These are phyloP conservation scores for Sipunculus nudus DNA, from an alignment of 2,888 invertebrate species.

Conservation along the genomic window DNA sequence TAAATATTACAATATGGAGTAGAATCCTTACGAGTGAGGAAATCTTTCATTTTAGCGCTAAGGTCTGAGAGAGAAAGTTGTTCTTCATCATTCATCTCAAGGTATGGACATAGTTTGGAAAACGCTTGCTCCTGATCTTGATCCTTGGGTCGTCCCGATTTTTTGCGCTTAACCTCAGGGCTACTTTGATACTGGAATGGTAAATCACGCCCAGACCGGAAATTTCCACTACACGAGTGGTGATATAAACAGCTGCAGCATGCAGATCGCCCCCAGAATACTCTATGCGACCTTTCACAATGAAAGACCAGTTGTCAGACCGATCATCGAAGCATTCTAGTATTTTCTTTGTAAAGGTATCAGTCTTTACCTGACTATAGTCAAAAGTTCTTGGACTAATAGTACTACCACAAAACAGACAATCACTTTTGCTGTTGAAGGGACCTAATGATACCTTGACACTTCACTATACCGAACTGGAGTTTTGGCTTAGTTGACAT, in stretches of 20 bases:
- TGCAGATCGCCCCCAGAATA: slow-evolving; percentile 4
- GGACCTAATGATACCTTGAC: too few species aligned
- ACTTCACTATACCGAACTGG: too few species aligned
- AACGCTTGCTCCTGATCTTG: slow-evolving; percentile 8
- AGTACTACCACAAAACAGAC: too few species aligned
- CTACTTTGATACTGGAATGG: not conserved
- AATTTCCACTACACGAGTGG: slow-evolving; percentile 5
- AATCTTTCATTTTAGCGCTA: not conserved
- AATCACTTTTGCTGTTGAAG: too few species aligned
- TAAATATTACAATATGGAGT: not conserved
- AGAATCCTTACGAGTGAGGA: not conserved
- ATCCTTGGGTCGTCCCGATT: slow-evolving; percentile 5
- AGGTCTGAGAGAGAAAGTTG: not conserved
- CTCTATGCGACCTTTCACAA: slow-evolving; percentile 13
- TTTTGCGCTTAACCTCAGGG: not conserved
- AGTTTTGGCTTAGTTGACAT: too few species aligned
- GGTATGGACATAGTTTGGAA: not conserved
- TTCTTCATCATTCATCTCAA: slow-evolving; percentile 1
- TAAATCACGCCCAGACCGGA: not conserved
- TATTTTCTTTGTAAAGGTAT: not conserved
- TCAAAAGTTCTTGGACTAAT: too few species aligned
- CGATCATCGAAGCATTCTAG: slow-evolving; percentile 2
- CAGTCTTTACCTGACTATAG: too few species aligned
- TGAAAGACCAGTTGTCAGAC: slow-evolving; percentile 5
- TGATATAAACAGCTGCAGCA: slow-evolving; percentile 14